A percentile compares a stretch with the other conserved stretches of the same genome.
Evolutionary conservation across 2,797 vertebrate genomes (phyloP).

Genomic region (Typhlichthys eigenmanni): DNA sequence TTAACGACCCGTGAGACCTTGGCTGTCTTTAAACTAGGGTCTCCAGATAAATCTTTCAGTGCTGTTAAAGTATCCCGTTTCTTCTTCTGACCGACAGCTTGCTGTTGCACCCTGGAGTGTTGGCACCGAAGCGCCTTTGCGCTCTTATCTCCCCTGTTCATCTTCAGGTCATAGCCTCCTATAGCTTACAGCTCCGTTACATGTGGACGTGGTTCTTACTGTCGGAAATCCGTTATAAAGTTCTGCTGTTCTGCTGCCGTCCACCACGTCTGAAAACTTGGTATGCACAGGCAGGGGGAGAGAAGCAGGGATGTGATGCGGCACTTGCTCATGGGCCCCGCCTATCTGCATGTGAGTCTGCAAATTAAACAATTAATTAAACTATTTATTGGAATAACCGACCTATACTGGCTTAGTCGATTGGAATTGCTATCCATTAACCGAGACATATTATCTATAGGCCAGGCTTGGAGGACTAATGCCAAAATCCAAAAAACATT

Average conservation of each 20-base stretch:
- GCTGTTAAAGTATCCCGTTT: constrained; percentile 73
- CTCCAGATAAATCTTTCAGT: constrained; percentile 73
- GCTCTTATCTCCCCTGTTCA: constrained; percentile 62
- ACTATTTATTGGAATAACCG: too few relatives aligned
- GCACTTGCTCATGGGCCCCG: too few relatives aligned
- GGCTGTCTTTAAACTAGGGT: constrained; percentile 29
- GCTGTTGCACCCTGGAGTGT: constrained; percentile 57
- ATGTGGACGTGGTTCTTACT: not conserved
- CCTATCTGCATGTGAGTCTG: too few relatives aligned
- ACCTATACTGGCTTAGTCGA: too few relatives aligned
- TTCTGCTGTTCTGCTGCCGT: constrained; percentile 5
- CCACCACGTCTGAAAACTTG: constrained; percentile 40
- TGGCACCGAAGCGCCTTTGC: constrained; percentile 50
- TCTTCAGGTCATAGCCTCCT: constrained; percentile 22
- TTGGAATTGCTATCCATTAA: too few relatives aligned
- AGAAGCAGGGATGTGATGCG: too few relatives aligned
- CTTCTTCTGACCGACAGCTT: constrained; percentile 72
- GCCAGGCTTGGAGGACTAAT: too few relatives aligned
- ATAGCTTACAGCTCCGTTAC: not conserved
- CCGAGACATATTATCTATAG: too few relatives aligned
- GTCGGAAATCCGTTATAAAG: not conserved
- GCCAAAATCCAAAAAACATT: too few relatives aligned
- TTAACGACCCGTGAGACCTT: constrained; percentile 34
- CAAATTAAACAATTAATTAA: too few relatives aligned
- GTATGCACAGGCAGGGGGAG: constrained; percentile 3